Conservation (phyloP, 2,113 vertebrate species). For the Corydoras maculifer region DNA sequence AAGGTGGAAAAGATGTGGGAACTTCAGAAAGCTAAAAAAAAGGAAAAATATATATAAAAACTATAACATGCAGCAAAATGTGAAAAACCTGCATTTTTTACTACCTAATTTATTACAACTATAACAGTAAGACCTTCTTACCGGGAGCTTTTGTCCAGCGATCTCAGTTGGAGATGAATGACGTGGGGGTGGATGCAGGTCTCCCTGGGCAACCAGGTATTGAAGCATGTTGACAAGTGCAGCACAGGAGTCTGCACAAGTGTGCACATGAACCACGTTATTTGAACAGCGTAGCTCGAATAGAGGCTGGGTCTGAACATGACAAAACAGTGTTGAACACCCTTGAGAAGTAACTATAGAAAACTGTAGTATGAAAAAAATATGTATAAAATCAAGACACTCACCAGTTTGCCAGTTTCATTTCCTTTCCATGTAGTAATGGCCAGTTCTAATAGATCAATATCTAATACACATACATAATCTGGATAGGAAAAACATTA, state of each 20-base stretch:
- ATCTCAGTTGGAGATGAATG: slow-evolving; percentile 82
- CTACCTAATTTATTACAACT: background rate
- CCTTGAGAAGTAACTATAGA: no score
- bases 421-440: slow-evolving; percentile 89
- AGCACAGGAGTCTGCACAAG: slow-evolving; percentile 85
- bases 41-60: background rate
- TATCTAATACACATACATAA: slow-evolving; percentile 83
- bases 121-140: slow-evolving; percentile 42
- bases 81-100: no score
- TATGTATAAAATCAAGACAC: background rate
- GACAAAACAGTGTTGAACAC: background rate
- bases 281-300: slow-evolving; percentile 91
- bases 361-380: background rate
- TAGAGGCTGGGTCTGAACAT: slow-evolving; percentile 74
- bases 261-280: slow-evolving; percentile 82
- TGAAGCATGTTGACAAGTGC: slow-evolving; percentile 80
- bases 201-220: slow-evolving; percentile 76
- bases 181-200: slow-evolving; percentile 77
- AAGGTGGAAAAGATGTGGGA: slow-evolving; percentile 66
- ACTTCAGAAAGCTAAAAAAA: slow-evolving; percentile 72
- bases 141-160: slow-evolving; percentile 82
- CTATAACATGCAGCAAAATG: no score
- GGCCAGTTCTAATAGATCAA: slow-evolving; percentile 82
- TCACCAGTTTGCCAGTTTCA: slow-evolving; percentile 70
- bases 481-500: slow-evolving; percentile 56